Percentiles rank a stretch among this genome's conserved stretches.
These are phyloP conservation scores for Limnodromus scolopaceus DNA, from an alignment of 2,797 vertebrate genomes.

Conservation along the genomic window DNA sequence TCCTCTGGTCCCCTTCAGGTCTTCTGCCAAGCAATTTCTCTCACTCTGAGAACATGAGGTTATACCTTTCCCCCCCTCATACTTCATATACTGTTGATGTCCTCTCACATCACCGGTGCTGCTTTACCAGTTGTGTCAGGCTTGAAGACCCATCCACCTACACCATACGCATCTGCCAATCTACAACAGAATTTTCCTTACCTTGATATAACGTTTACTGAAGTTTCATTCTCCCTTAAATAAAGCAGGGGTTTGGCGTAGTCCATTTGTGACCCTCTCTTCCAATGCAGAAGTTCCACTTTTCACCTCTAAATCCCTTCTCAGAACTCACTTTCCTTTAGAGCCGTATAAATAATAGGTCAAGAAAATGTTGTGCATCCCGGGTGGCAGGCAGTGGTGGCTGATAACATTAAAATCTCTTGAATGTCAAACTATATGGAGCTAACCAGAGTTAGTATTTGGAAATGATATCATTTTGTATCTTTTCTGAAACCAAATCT, in stretches of 20 bases:
- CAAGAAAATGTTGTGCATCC: slow-evolving; percentile 31
- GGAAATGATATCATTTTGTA: slow-evolving; percentile 12
- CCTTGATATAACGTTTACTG: not conserved
- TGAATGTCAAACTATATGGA: slow-evolving; percentile 44
- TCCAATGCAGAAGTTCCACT: not conserved
- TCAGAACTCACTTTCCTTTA: not conserved
- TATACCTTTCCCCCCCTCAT: not conserved
- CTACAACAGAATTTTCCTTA: not conserved
- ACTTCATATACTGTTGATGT: not conserved
- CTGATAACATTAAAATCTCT: slow-evolving; percentile 40
- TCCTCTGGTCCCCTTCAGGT: not conserved
- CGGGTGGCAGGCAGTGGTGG: not conserved
- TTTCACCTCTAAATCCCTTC: not conserved
- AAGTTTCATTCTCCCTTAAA: not conserved
- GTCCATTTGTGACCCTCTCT: not conserved
- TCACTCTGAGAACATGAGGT: not conserved
- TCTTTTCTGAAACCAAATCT: slow-evolving; percentile 20
- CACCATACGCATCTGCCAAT: not conserved
- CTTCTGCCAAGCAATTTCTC: not conserved
- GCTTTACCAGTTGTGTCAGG: not conserved
- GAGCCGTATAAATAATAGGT: slow-evolving; percentile 16
- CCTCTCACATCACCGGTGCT: not conserved
- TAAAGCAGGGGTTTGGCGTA: not conserved
- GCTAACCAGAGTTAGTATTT: slow-evolving; percentile 13
- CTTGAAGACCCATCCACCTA: not conserved